Evolutionary conservation across 92 coral and sea anemone species (phyloP).

Genomic region (Parazoanthus swiftii): DNA sequence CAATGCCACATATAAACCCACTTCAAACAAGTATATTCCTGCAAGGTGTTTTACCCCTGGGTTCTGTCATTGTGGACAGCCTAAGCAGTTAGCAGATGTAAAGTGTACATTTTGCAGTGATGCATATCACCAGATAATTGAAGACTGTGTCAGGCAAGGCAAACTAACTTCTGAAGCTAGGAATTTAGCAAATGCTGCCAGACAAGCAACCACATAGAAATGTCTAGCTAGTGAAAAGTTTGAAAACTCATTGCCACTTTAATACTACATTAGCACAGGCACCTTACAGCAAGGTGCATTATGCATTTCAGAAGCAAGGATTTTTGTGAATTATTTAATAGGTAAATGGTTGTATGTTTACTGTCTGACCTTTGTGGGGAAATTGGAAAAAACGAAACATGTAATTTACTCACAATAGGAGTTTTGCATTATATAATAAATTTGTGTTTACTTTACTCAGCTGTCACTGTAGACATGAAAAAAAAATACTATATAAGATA

Average conservation of each 20-base stretch:
- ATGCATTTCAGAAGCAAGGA: too few relatives aligned
- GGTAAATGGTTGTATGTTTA: too few relatives aligned
- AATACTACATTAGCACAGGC: too few relatives aligned
- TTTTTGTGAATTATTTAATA: too few relatives aligned
- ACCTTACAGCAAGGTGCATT: too few relatives aligned
- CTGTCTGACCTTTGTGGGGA: too few relatives aligned
- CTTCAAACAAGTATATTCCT: conserved; percentile 42
- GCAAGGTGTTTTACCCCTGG: conserved; percentile 38
- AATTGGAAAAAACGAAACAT: too few relatives aligned
- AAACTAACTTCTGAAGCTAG: conserved; percentile 51
- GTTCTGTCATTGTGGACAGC: conserved; percentile 59
- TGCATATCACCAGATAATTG: conserved; percentile 29
- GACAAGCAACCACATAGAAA: not conserved
- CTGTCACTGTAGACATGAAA: too few relatives aligned
- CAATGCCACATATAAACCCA: conserved; percentile 36
- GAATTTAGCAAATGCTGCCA: conserved; percentile 6
- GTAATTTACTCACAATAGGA: too few relatives aligned
- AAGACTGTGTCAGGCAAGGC: conserved; percentile 46
- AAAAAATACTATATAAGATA: too few relatives aligned
- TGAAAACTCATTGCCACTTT: not conserved
- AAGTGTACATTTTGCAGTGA: conserved; percentile 57
- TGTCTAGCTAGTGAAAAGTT: not conserved
- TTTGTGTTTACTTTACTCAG: too few relatives aligned
- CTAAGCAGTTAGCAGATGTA: conserved; percentile 39
- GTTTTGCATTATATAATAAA: too few relatives aligned